Base-by-base conservation (phyloP, 2,113 vertebrate genomes). In the Hydrochoerus hydrochaeris region DNA sequence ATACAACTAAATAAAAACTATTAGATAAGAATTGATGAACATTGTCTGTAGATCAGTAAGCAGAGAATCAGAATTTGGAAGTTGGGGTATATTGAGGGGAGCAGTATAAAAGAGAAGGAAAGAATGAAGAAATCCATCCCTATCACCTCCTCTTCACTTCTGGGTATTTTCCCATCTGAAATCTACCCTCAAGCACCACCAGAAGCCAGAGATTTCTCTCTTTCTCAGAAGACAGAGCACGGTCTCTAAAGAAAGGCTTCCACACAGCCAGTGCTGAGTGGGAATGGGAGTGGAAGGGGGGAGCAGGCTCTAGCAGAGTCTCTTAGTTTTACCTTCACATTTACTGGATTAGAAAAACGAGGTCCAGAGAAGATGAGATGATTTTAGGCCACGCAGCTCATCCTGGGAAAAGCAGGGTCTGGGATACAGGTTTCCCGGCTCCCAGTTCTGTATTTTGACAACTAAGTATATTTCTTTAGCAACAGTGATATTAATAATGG, bases 51-150 rank as follows among this genome's bases (percentile, higher is more conserved):
- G 28, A 73, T 8, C 63, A 67, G 63, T 20, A 49, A 67, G 41
- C 10, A 44, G 35, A 44, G 52, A 90, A 24, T 82, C 19, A 38
- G 57, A 67, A 93, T 58, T 16, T 73, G 57, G 41, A 46, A 1
- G 11, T 7, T 20, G 17, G 14, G 14, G 17, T 20, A 3, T 0
- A 12, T 14, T n/a, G 16, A 1, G 30, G 28, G 28, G 14, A 57
- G 9, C 30, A 73, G 4, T 2, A 38, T 65, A 19, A n/a, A 80
- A 46, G 44, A 41, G 52, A 73, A 38, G 26, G 32, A 86, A 69
- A 22, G 32, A 86, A 38, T 6, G 26, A 67, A 81, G 87, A 81
- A 80, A 49, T 67, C 44, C 49, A 32, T 57, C 52, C 8, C 58
- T 38, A 17, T 57, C 52, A 63, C 69, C 22, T 58, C 2, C 12